Evolutionary conservation across 1,140 invertebrate genomes (phyloP), one percentile per base, ranked within the genome.

Genomic region (Brachionus plicatilis): DNA sequence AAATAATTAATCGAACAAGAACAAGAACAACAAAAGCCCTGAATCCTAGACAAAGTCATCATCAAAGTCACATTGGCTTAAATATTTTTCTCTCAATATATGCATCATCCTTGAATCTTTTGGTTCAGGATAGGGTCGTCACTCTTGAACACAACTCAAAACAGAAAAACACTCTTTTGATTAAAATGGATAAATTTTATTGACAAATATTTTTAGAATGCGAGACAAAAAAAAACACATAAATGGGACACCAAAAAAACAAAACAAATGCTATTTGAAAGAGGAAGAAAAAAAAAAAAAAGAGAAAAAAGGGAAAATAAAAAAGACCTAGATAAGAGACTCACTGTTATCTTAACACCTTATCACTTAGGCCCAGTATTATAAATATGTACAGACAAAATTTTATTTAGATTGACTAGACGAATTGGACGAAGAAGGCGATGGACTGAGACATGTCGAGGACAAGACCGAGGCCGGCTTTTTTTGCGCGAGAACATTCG

Each of bases 51-150:
- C 7, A 60, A 9, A 60, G 53, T 60, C 53, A 60, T 60, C 53
- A 60, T 60, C 53, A 60, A 60, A 60, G 53, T 60, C 53, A 60
- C 20, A 68, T 68, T 68, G 66, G 66, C 66, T 68, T 27, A 29
- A 9, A 20, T 45, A n/a, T 43, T 29, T 68, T 70, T 72, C 43
- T 72, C 37, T 41, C 68, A 72, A 20, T 11, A 20, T 72, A 72
- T 72, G 68, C 68, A 72, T 72, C 68, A 72, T 72, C 68, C 68
- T 72, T 72, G 68, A 72, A 72, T 43, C 68, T 72, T 68, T 45
- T 3, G 24, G 41, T 72, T 72, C 68, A 72, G 68, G 68, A 72
- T 43, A 43, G 17, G 68, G 53, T 60, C 68, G 68, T 72, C 68
- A 72, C 68, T 60, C 53, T 56, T n/a, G 3, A 12, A 5, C 12